Evolutionary conservation across 2,888 invertebrate species (phyloP), one percentile per base, ranked within the genome.

Genomic region (Stegana nigrithorax): DNA sequence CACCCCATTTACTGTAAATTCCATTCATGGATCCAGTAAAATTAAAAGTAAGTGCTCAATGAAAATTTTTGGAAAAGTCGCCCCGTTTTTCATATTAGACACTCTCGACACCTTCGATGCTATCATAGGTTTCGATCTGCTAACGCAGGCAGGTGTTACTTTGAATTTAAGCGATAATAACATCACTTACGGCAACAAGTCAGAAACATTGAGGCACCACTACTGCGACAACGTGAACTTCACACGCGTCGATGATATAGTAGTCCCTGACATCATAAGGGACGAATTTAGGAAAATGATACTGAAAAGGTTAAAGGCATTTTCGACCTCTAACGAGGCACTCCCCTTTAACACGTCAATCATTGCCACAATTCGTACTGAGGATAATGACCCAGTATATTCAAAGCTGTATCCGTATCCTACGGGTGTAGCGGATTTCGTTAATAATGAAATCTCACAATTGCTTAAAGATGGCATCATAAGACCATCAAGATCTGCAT

Each of bases 391-490:
- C n/a, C n/a, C 44, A 42, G 14, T 42, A 6, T 42, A 42, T n/a
- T 8, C 44, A 5, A 42, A 17, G 44, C 17, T 42, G n/a, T 29
- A 23, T 50, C 21, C 39, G 29, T 51, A 61, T 53, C 29, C 47
- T 59, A 23, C 36, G 58, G 23, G 45, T 17, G 45, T 45, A 3
- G 3, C 45, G 4, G 45, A 45, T 45, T 45, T 45, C 45, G 45
- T 45, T 58, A 59, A 17, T 47, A 50, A 50, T 42, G 56, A 44
- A 27, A 57, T 8, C 51, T 59, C 17, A 32, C 61, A 10, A 59
- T 64, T 55, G 25, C 53, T 21, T 5, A 10, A 36, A 8, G 36
- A 36, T 36, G 36, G 36, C 10, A 36, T 36, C 4, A 36, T 36
- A 6, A 47, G 12, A 36, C 36, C 36, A 36, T 36, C 36, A 36